Conservation (phyloP, 1,140 invertebrate genomes). For the Anoplolepis gracilipes region DNA sequence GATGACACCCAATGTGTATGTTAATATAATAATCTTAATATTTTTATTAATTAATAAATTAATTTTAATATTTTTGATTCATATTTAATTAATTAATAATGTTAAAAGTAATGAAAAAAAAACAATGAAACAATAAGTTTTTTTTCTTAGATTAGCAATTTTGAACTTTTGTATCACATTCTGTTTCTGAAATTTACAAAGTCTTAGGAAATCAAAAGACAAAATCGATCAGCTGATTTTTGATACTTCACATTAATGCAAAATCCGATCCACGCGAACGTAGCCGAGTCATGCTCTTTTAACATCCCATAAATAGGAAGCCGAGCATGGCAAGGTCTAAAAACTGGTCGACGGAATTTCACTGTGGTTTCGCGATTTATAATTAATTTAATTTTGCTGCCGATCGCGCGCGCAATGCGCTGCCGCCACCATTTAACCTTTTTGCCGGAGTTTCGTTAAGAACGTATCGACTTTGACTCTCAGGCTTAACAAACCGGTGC, state of each 20-base stretch:
- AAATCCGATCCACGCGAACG: not conserved
- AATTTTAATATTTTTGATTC: no score
- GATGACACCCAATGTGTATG: not conserved
- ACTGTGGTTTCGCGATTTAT: constrained; percentile 68
- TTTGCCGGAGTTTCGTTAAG: constrained; percentile 39
- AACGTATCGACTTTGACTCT: constrained; percentile 8
- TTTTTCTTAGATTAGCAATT: not conserved
- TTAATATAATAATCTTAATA: not conserved
- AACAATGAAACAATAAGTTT: not conserved
- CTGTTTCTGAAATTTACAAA: constrained; percentile 1
- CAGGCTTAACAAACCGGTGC: constrained; percentile 11
- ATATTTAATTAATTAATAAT: no score
- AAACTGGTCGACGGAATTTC: constrained; percentile 68
- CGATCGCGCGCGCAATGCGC: not conserved
- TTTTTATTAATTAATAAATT: no score
- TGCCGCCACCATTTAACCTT: constrained; percentile 39
- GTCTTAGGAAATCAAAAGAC: not conserved
- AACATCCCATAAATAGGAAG: not conserved
- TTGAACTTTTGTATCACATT: no score
- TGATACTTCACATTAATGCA: constrained; percentile 23
- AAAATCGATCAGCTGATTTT: not conserved
- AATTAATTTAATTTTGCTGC: constrained; percentile 70
- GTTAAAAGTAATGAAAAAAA: no score
- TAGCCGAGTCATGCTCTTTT: not conserved
- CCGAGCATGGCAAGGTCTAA: constrained; percentile 14